These are phyloP conservation scores for Parazoanthus swiftii DNA, from an alignment of 92 coral and sea anemone species.

Conservation along the genomic window DNA sequence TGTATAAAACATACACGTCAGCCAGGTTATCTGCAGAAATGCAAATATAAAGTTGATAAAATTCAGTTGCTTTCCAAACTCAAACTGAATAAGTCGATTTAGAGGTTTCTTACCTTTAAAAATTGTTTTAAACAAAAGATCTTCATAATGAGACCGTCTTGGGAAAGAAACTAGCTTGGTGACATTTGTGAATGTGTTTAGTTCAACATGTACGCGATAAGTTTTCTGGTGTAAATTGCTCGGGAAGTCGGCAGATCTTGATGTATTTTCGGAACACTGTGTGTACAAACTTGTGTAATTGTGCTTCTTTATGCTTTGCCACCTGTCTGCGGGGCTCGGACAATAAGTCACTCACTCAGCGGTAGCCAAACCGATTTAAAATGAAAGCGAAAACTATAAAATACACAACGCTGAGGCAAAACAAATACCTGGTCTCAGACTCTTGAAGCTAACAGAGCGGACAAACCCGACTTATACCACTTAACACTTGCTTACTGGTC, in stretches of 20 bases:
- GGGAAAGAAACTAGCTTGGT: not conserved
- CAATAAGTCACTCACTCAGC: conserved; percentile 2
- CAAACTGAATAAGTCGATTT: not conserved
- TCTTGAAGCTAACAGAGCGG: not conserved
- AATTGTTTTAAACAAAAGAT: not conserved
- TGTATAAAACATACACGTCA: not conserved
- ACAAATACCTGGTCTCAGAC: not conserved
- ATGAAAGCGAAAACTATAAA: conserved; percentile 1
- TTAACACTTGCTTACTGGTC: not conserved
- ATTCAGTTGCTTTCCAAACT: not conserved
- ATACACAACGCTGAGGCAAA: not conserved
- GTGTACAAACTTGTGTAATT: conserved; percentile 3
- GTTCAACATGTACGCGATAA: not conserved
- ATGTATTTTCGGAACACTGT: not conserved
- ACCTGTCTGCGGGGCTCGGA: conserved; percentile 6
- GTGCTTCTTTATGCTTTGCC: conserved; percentile 18
- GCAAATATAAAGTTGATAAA: not conserved
- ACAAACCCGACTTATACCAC: not conserved
- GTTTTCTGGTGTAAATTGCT: not conserved
- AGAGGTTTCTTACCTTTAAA: not conserved
- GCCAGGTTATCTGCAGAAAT: conserved; percentile 14
- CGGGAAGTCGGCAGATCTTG: not conserved
- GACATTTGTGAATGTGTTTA: not conserved
- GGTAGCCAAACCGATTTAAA: conserved; percentile 9
- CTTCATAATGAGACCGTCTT: not conserved